Evolutionary conservation across 2,888 invertebrate species (phyloP).

Genomic region (Pardosa pseudoannulata): DNA sequence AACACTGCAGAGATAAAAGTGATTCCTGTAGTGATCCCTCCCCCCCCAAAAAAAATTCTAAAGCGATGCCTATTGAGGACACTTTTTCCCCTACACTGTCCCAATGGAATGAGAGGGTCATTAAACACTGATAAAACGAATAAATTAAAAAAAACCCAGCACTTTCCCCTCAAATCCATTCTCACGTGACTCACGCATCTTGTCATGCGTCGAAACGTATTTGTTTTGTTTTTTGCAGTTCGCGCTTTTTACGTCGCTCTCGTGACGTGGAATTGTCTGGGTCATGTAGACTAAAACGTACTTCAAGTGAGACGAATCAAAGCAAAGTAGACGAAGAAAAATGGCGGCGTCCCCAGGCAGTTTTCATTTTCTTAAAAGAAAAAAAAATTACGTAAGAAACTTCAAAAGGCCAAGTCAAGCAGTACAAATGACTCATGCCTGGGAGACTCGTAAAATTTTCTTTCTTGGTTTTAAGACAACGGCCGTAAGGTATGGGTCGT

Average conservation of each 20-base stretch:
- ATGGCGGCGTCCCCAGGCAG: neutral
- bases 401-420: conserved; percentile 44
- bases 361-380: conserved; percentile 21
- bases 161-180: conserved; percentile 21
- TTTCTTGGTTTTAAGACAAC: neutral
- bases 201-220: conserved; percentile 35
- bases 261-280: conserved; percentile 45
- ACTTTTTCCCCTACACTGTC: no score
- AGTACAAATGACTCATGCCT: conserved; percentile 44
- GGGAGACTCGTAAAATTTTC: neutral
- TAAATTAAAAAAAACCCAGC: neutral
- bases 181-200: conserved; percentile 39
- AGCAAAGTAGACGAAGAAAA: conserved; percentile 25
- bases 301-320: conserved; percentile 55
- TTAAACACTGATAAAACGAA: neutral
- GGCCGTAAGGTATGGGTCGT: conserved; percentile 3
- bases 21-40: no score
- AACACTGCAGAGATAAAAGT: no score
- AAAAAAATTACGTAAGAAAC: neutral
- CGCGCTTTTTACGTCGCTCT: conserved; percentile 22
- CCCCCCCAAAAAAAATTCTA: no score
- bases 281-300: conserved; percentile 48
- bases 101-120: no score
- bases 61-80: no score
- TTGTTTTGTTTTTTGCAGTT: conserved; percentile 12